Evolutionary conservation across 92 coral and sea anemone species (phyloP).

Genomic region (Scolanthus callimorphus): DNA sequence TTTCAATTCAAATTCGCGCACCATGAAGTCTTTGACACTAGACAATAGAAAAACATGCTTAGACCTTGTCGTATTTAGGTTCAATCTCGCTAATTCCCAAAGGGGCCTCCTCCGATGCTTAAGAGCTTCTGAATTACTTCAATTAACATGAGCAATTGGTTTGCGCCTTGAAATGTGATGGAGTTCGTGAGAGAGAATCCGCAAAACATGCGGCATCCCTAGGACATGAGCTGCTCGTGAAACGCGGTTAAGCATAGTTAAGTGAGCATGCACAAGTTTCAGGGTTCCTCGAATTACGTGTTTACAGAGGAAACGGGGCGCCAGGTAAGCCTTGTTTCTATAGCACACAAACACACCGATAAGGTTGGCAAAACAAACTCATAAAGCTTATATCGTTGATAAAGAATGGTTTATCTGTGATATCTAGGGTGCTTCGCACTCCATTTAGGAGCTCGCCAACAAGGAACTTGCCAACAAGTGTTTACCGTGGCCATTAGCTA

Average conservation of each 20-base stretch:
- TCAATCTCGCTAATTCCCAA: neutral
- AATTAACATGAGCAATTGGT: neutral
- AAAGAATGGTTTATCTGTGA: too few relatives aligned
- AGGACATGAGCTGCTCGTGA: too few relatives aligned
- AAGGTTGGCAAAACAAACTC: neutral
- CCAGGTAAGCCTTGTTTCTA: slow-evolving; percentile 11
- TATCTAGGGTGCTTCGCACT: too few relatives aligned
- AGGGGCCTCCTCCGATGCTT: neutral
- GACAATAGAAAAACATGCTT: neutral
- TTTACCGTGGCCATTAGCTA: too few relatives aligned
- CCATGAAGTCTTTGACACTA: too few relatives aligned
- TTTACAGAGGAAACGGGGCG: slow-evolving; percentile 55
- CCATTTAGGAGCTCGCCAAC: too few relatives aligned
- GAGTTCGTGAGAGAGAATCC: too few relatives aligned
- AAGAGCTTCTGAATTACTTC: neutral
- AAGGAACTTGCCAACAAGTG: too few relatives aligned
- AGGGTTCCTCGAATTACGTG: slow-evolving; percentile 30
- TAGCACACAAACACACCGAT: neutral
- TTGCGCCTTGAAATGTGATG: too few relatives aligned
- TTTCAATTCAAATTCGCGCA: neutral
- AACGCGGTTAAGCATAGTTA: too few relatives aligned
- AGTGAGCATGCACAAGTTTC: slow-evolving; percentile 50
- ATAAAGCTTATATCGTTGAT: too few relatives aligned
- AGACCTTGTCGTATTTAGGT: neutral
- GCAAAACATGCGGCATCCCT: too few relatives aligned